Percentiles rank a stretch among this genome's conserved stretches.
phyloP scores from a whole-genome alignment of 2,797 vertebrate genomes.

The Ibycter americanus region DNA sequence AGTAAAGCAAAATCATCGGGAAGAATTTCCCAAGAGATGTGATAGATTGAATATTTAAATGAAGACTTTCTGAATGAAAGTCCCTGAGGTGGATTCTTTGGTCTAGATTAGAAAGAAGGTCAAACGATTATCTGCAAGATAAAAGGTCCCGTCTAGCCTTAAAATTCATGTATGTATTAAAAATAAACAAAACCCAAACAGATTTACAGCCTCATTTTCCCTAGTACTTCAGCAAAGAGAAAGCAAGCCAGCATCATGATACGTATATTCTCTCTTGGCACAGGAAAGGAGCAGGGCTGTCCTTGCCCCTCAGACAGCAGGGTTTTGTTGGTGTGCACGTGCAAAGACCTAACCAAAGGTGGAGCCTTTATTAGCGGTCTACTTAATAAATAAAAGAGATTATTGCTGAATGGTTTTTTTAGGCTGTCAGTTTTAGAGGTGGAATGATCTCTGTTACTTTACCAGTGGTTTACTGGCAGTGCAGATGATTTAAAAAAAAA shows the following conservation, averaged over 20 bases:
- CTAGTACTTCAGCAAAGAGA: not conserved
- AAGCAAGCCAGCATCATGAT: not conserved
- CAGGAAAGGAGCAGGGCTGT: not conserved
- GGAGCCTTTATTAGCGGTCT: not conserved
- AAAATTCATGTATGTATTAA: constrained; percentile 17
- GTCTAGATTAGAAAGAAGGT: not conserved
- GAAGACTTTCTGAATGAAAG: not conserved
- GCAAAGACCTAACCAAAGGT: not conserved
- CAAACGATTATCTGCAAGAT: not conserved
- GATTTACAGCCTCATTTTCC: not conserved
- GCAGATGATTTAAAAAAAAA: not conserved
- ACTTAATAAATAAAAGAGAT: not conserved
- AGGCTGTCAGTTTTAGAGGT: not conserved
- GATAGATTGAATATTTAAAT: constrained; percentile 19
- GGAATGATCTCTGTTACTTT: not conserved
- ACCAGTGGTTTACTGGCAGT: not conserved
- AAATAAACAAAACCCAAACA: not conserved
- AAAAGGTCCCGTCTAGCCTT: not conserved
- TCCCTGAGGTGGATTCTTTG: not conserved
- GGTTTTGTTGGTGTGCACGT: not conserved
- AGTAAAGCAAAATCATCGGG: not conserved
- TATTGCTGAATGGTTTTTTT: not conserved
- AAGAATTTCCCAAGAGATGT: not conserved
- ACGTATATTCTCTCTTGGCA: fast-evolving
- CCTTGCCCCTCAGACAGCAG: not conserved